phyloP scores from a whole-genome alignment of 2,113 vertebrate species.

The Morone saxatilis region DNA sequence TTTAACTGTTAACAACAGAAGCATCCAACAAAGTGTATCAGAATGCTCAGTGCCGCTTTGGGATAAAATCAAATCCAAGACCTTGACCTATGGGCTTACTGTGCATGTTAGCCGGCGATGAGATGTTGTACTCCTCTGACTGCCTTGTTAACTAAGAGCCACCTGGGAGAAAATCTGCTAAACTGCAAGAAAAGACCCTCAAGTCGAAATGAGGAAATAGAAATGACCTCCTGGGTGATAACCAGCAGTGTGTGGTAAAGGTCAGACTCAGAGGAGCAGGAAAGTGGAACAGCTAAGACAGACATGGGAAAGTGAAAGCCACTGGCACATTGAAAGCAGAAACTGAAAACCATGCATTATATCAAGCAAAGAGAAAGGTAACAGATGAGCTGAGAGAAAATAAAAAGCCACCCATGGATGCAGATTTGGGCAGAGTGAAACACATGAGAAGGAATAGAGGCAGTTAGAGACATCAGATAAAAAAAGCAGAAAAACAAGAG shows the following conservation, averaged over 20 bases:
- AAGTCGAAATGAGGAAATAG: conserved; percentile 59
- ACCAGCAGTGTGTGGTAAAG: conserved; percentile 46
- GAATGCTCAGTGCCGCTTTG: conserved; percentile 1
- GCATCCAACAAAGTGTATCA: not conserved
- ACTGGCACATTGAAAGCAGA: conserved; percentile 5
- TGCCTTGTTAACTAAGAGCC: conserved; percentile 41
- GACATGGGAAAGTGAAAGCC: conserved; percentile 30
- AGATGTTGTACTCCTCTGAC: conserved; percentile 33
- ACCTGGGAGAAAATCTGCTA: conserved; percentile 43
- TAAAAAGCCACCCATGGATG: not conserved
- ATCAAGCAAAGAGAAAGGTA: not conserved
- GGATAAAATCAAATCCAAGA: conserved; percentile 40
- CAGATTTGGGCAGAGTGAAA: conserved; percentile 36
- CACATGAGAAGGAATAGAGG: conserved; percentile 24
- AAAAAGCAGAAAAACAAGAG: conserved; percentile 41
- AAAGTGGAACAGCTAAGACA: conserved; percentile 47
- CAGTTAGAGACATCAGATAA: conserved; percentile 57
- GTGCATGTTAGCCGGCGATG: conserved; percentile 47
- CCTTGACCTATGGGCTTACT: conserved; percentile 38
- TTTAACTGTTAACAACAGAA: not conserved
- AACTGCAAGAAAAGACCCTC: conserved; percentile 22
- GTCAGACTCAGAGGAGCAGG: conserved; percentile 46
- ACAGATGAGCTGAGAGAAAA: conserved; percentile 22
- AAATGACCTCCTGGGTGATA: conserved; percentile 54
- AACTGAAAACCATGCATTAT: conserved; percentile 5